Base-by-base conservation (phyloP, 2,113 vertebrate genomes). In the Podilymbus podiceps region DNA sequence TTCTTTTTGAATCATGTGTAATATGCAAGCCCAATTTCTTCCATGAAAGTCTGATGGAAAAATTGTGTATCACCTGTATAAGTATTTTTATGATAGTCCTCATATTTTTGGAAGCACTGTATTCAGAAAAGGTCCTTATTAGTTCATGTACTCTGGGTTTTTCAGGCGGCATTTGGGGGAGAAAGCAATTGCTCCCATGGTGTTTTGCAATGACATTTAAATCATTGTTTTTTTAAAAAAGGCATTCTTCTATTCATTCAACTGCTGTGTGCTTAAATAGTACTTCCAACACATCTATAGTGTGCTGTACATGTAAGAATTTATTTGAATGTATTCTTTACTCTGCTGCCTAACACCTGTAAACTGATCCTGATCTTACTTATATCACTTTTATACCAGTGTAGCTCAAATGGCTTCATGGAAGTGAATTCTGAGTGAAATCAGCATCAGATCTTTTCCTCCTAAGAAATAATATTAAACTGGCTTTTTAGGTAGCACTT, bases 1-100 rank as follows among this genome's bases (percentile, higher is more conserved):
- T 98, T 98, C 98, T 98, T 98, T 98, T 97, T 98, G 98, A 98
- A 98, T 97, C 96, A 77, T 94, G 76, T 95, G 59, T 94, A 97
- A 89, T 97, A 94, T 67, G 80, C 89, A 94, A 97, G 84, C 93
- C 93, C 47, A 73, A 91, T 97, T 95, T 96, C 93, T 97, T 90
- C 94, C 85, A 88, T 84, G 62, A 80, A 97, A 96, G 79, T 92
- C 90, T 93, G 85, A 92, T 96, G 81, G 91, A 88, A 95, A 97
- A 96, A 88, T 44, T 90, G 53, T 47, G 50, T 92, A 94, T 98
- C 96, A 97, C 97, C 96, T 97, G 97, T 94, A 11, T 52, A 82
- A 88, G 72, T 85, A 56, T 88, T 96, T 96, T 86, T 93, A 77
- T 81, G 75, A 75, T 78, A 73, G 62, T 89, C 42, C 75, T 95